Percentiles rank a stretch among this genome's conserved stretches.
phyloP scores from a whole-genome alignment of 2,797 vertebrate genomes.

The Mergus octosetaceus region DNA sequence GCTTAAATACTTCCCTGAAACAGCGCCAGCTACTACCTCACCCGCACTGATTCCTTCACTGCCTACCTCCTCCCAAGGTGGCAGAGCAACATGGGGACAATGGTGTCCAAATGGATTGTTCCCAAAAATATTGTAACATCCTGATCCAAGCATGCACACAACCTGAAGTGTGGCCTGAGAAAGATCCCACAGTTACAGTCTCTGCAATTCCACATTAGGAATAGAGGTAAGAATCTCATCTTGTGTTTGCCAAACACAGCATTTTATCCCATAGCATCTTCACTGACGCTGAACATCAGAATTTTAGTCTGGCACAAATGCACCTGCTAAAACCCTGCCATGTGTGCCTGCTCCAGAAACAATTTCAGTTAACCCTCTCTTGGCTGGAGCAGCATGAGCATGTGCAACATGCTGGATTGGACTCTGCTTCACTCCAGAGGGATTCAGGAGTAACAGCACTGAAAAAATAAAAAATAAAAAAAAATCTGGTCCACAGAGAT shows the following conservation, averaged over 20 bases:
- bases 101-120: rapidly evolving
- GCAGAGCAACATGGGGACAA: not conserved
- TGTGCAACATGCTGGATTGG: rapidly evolving
- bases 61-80: not conserved
- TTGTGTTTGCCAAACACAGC: rapidly evolving
- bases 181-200: rapidly evolving
- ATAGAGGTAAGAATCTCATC: not conserved
- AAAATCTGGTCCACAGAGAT: not conserved
- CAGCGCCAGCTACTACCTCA: not conserved
- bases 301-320: not conserved
- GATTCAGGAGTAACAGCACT: not conserved
- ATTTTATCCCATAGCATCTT: not conserved
- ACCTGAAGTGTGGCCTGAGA: rapidly evolving
- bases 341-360: not conserved
- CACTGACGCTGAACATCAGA: not conserved
- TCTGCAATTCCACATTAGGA: rapidly evolving
- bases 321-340: not conserved
- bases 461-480: no score
- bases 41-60: not conserved
- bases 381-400: not conserved
- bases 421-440: not conserved
- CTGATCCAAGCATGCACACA: rapidly evolving
- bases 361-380: not conserved
- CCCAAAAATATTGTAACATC: rapidly evolving
- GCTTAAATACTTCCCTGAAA: not conserved